These are phyloP conservation scores for Spilogale gracilis DNA, from an alignment of 2,113 vertebrate species.

Conservation along the genomic window DNA sequence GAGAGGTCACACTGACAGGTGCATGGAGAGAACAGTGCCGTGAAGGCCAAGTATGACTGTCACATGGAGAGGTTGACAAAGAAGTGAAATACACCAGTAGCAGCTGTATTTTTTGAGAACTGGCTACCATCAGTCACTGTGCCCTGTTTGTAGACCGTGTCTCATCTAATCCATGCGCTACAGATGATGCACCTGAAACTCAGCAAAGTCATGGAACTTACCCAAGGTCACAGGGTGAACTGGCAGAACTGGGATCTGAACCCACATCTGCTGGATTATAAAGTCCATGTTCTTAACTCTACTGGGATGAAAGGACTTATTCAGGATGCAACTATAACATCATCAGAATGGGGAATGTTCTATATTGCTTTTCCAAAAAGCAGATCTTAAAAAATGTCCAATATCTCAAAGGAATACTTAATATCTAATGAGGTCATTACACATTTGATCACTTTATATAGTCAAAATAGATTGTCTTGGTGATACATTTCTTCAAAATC, in stretches of 20 bases:
- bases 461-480: not conserved
- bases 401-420: slow-evolving; percentile 33
- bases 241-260: slow-evolving; percentile 58
- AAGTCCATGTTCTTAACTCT: slow-evolving; percentile 61
- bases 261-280: slow-evolving; percentile 36
- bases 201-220: not conserved
- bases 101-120: not conserved
- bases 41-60: not conserved
- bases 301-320: slow-evolving; percentile 51
- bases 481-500: not conserved
- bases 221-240: not conserved
- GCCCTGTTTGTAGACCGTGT: not conserved
- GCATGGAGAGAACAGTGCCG: not conserved
- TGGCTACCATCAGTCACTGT: not conserved
- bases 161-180: not conserved
- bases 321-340: not conserved
- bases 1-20: not conserved
- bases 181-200: not conserved
- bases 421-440: not conserved
- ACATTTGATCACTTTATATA: not conserved
- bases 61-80: fast-evolving
- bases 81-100: not conserved
- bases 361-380: not conserved
- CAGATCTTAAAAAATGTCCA: slow-evolving; percentile 18
- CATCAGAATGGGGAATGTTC: not conserved